phyloP scores from a whole-genome alignment of 2,888 invertebrate genomes.

The Sturmia bella region DNA sequence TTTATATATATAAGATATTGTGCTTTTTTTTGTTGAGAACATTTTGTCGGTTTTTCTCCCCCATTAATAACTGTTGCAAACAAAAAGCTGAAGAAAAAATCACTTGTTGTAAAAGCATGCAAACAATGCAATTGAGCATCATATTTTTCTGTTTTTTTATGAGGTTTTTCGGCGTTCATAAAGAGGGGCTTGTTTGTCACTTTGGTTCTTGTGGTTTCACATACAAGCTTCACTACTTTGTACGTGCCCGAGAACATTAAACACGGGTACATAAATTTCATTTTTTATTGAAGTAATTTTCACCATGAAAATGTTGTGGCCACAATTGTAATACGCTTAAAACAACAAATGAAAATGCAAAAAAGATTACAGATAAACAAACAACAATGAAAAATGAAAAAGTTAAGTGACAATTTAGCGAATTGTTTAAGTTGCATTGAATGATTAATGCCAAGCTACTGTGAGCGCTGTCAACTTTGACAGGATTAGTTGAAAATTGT shows the following conservation, averaged over 20 bases:
- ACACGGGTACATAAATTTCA: slow-evolving; percentile 58
- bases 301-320: slow-evolving; percentile 62
- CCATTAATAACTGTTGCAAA: slow-evolving; percentile 60
- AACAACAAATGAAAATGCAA: slow-evolving; percentile 11
- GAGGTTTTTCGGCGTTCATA: slow-evolving; percentile 25
- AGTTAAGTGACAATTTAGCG: neutral
- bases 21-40: slow-evolving; percentile 61
- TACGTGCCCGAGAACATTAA: slow-evolving; percentile 33
- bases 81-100: slow-evolving; percentile 9
- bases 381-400: neutral
- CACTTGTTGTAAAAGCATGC: slow-evolving; percentile 10
- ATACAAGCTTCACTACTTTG: slow-evolving; percentile 27
- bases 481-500: too few relatives aligned
- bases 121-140: slow-evolving; percentile 42
- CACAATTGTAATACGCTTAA: slow-evolving; percentile 65
- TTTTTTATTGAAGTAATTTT: slow-evolving; percentile 47
- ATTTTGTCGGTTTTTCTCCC: slow-evolving; percentile 66
- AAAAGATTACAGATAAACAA: neutral
- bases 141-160: neutral
- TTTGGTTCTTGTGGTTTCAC: slow-evolving; percentile 69
- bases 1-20: slow-evolving; percentile 53
- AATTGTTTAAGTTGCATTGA: too few relatives aligned
- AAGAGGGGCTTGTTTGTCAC: slow-evolving; percentile 69
- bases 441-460: too few relatives aligned
- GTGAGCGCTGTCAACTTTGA: too few relatives aligned